Conservation (phyloP, 2,888 invertebrate species). For the Dryadula phaetusa region DNA sequence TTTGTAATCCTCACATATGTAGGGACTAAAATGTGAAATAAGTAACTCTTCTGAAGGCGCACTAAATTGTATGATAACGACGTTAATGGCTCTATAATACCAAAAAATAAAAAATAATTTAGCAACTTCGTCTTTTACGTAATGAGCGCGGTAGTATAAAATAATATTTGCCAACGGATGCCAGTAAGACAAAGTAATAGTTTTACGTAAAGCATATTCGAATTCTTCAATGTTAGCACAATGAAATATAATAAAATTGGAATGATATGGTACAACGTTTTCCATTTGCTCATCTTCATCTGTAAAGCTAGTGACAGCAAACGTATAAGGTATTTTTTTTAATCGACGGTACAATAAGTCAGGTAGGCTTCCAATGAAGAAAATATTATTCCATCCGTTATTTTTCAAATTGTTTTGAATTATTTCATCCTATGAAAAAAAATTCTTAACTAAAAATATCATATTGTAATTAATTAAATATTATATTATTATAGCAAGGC, state of each 20-base stretch:
- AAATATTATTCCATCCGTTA: conserved; percentile 66
- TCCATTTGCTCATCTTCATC: conserved; percentile 58
- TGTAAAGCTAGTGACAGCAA: conserved; percentile 53
- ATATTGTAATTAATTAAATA: neutral
- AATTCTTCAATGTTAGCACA: conserved; percentile 58
- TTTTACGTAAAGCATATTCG: conserved; percentile 59
- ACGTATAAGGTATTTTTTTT: conserved; percentile 53
- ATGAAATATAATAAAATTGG: conserved; percentile 60
- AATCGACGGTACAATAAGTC: conserved; percentile 58
- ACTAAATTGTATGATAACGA: conserved; percentile 59
- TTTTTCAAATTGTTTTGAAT: conserved; percentile 57
- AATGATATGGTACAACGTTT: conserved; percentile 58
- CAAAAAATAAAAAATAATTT: conserved; percentile 67
- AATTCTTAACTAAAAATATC: neutral
- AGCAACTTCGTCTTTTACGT: conserved; percentile 51
- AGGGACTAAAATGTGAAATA: conserved; percentile 62
- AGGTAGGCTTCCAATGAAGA: conserved; percentile 62
- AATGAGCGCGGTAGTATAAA: conserved; percentile 57
- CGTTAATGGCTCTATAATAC: conserved; percentile 65
- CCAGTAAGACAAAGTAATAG: conserved; percentile 60
- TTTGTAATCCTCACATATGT: conserved; percentile 54
- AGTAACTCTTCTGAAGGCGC: conserved; percentile 50
- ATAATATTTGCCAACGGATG: conserved; percentile 65
- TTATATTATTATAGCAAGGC: no score
- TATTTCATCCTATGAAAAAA: conserved; percentile 59